phyloP scores from a whole-genome alignment of 2,888 invertebrate species.

The Dicyrtomina minuta region DNA sequence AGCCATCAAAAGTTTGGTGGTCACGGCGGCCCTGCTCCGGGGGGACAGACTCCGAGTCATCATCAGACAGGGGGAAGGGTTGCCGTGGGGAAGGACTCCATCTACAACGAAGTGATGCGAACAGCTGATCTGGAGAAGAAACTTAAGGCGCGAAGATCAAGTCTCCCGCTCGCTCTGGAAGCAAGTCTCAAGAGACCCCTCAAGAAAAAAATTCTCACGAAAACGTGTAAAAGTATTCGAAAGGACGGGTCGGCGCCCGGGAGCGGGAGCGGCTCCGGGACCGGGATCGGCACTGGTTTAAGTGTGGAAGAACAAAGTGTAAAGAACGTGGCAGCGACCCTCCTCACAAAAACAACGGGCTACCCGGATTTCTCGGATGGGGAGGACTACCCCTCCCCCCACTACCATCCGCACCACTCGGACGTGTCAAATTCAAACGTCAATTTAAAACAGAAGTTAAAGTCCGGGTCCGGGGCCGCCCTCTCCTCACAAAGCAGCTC shows the following conservation, averaged over 20 bases:
- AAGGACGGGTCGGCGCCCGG: no score
- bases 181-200: slow-evolving; percentile 10
- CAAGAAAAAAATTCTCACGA: slow-evolving; percentile 4
- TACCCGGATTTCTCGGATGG: not conserved
- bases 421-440: no score
- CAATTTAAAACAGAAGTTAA: no score
- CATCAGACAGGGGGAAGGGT: not conserved
- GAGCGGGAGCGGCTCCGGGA: no score
- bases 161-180: slow-evolving; percentile 14
- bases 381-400: not conserved
- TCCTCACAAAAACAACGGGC: not conserved
- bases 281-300: no score
- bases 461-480: no score
- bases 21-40: not conserved
- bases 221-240: not conserved
- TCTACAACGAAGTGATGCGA: slow-evolving; percentile 25
- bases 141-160: slow-evolving; percentile 12
- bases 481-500: no score
- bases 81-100: slow-evolving; percentile 13
- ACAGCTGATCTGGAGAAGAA: slow-evolving; percentile 23
- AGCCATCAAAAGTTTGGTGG: not conserved
- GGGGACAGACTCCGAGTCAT: no score
- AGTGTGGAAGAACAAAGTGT: no score
- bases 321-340: not conserved
- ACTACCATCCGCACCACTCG: no score